Base-by-base conservation (phyloP, 1,140 invertebrate genomes). In the Tetramorium alpestre region DNA sequence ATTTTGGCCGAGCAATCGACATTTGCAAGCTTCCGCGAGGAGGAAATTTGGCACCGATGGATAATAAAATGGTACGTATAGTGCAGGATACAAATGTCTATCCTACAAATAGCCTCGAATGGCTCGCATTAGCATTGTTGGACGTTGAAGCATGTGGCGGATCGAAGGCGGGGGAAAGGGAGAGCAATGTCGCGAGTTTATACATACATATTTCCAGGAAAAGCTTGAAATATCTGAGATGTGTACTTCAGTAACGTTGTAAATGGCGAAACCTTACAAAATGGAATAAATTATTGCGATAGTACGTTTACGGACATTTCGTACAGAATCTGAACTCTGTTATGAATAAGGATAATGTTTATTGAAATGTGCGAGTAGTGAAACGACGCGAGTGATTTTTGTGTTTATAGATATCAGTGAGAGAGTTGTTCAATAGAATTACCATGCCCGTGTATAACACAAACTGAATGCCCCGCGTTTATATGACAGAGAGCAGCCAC, bases 1-100 rank as follows among this genome's bases (percentile, higher is more conserved):
- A 92, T 91, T 87, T 88, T 81, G 77, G 81, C 88, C 64, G 86
- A 75, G 82, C 88, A 86, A 90, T 92, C 88, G 88, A 89, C 90
- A 87, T 88, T 92, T 87, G 89, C 88, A 89, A 91, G 88, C 88
- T 92, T 92, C 87, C 88, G 76, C 87, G 69, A 70, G 38, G 49
- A 64, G 62, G 64, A 51, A 82, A 87, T 84, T 84, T 72, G 81
- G 67, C 60, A 76, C 6, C 62, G 44, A 60, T 69, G 77, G 75
- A 65, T 70, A 84, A 82, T 73, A 86, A 88, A 64, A 67, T 13
- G 22, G 67, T 44, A 67, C 65, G 22, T 73, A 75, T 60, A 60
- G 28, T 7, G 69, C 25, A 47, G 67, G 38, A 58, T 73, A 58
- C 25, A 69, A 69, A 69, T 69, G 65, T 69, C 65, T 49, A 69